These are phyloP conservation scores for Stomatorhinus ivindoensis DNA, from an alignment of 2,113 vertebrate species.

Conservation along the genomic window DNA sequence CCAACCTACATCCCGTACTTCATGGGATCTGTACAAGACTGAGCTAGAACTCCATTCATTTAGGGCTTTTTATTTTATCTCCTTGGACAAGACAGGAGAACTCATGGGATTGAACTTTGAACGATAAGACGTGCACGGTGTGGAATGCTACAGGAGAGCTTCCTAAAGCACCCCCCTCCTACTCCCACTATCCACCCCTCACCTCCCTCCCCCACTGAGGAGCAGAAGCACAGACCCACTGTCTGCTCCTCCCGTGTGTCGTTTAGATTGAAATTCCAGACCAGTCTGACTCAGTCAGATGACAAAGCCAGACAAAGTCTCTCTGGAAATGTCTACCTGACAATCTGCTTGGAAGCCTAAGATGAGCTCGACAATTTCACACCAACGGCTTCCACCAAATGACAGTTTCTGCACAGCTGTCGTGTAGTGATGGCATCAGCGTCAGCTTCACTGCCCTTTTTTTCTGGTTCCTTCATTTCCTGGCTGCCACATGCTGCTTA, in stretches of 20 bases:
- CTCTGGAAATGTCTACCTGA: constrained; percentile 3
- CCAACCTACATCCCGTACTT: neutral
- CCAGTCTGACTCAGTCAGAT: constrained; percentile 1
- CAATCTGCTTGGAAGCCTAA: neutral
- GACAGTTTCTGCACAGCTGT: neutral
- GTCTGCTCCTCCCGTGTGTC: constrained; percentile 7
- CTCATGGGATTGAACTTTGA: neutral
- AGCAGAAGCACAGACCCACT: constrained; percentile 1
- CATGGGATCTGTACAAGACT: neutral
- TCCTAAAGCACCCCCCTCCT: neutral
- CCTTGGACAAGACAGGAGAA: neutral
- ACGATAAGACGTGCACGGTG: neutral
- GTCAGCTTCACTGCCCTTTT: neutral
- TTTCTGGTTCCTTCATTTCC: neutral
- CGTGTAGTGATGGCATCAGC: neutral
- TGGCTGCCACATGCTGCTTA: neutral
- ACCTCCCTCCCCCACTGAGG: neutral
- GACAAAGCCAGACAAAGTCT: constrained; percentile 7
- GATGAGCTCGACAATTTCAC: neutral
- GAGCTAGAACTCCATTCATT: neutral
- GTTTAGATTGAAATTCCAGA: constrained; percentile 11
- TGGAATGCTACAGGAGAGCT: neutral
- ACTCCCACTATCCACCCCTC: neutral
- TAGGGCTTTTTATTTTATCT: constrained; percentile 4
- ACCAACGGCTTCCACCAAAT: neutral